phyloP scores from a whole-genome alignment of 2,888 invertebrate genomes.

The Stenolophus ochropezus region DNA sequence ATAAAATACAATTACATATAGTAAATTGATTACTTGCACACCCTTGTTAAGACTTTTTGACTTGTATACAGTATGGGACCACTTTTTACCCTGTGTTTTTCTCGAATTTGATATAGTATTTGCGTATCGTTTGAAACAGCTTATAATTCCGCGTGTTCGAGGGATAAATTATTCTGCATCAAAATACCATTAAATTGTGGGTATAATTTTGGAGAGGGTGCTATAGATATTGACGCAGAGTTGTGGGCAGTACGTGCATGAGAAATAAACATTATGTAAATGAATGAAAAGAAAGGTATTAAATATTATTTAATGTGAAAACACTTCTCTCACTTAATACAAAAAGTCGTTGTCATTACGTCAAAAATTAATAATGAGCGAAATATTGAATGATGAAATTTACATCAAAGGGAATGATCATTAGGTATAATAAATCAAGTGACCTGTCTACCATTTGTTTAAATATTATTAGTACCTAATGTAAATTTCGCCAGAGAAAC shows the following conservation, averaged over 20 bases:
- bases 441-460: constrained; percentile 29
- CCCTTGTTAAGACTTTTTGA: no score
- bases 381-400: constrained; percentile 31
- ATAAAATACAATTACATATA: no score
- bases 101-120: no score
- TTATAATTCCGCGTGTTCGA: background rate
- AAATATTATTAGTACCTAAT: constrained; percentile 37
- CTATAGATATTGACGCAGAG: background rate
- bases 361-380: constrained; percentile 13
- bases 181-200: background rate
- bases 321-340: background rate
- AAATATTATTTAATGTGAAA: constrained; percentile 13
- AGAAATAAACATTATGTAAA: background rate
- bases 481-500: background rate
- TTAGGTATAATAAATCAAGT: constrained; percentile 35
- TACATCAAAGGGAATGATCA: constrained; percentile 16
- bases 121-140: background rate
- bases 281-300: background rate
- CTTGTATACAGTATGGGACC: no score
- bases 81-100: no score
- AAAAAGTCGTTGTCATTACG: constrained; percentile 22
- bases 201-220: background rate
- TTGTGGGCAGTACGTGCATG: background rate
- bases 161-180: background rate
- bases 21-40: no score